phyloP scores from a whole-genome alignment of 2,888 invertebrate species.

The Megalurothrips usitatus region DNA sequence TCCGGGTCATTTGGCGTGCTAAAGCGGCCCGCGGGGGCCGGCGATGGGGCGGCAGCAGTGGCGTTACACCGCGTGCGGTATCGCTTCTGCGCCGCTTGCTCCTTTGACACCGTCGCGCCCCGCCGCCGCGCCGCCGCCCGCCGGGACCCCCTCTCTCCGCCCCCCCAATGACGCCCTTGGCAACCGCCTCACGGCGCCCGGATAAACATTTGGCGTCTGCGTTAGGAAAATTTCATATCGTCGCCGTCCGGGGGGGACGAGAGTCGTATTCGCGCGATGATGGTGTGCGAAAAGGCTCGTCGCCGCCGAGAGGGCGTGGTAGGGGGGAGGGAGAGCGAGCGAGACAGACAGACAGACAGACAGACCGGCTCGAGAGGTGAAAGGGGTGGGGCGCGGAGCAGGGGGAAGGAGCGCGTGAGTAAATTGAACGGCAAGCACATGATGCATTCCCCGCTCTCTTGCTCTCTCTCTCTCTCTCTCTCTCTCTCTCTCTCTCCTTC shows the following conservation, averaged over 20 bases:
- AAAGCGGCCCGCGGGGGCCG: not conserved
- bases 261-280: not conserved
- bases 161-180: not conserved
- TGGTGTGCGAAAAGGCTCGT: not conserved
- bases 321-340: too few relatives aligned
- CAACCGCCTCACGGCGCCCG: too few relatives aligned
- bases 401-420: not conserved
- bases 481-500: not conserved
- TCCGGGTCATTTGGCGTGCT: not conserved
- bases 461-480: not conserved
- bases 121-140: not conserved
- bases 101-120: not conserved
- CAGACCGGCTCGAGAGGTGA: not conserved
- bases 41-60: too few relatives aligned
- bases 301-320: not conserved
- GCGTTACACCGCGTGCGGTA: not conserved
- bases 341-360: too few relatives aligned
- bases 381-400: not conserved
- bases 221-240: too few relatives aligned
- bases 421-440: constrained; percentile 10
- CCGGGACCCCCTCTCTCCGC: not conserved
- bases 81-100: not conserved
- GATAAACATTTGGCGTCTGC: too few relatives aligned
- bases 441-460: not conserved
- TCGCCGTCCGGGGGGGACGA: too few relatives aligned